Evolutionary conservation across 2,888 invertebrate genomes (phyloP).

Genomic region (Xylota segnis): DNA sequence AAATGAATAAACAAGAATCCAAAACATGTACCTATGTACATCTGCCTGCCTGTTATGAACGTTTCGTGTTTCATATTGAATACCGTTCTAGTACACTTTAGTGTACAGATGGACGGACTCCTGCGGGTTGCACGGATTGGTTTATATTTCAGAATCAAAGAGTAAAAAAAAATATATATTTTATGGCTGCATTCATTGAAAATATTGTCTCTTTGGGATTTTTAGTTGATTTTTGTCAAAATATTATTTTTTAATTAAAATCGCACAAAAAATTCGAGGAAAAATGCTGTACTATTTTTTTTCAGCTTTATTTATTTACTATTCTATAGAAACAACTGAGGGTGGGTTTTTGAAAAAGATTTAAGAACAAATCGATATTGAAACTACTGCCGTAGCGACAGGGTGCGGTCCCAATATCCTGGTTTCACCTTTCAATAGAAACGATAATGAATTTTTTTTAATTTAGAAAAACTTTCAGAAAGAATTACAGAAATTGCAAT

Average conservation of each 20-base stretch:
- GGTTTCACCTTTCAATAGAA: no score
- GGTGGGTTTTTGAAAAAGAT: not conserved
- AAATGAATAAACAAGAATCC: slow-evolving; percentile 18
- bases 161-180: not conserved
- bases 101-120: slow-evolving; percentile 35
- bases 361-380: not conserved
- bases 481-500: no score
- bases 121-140: slow-evolving; percentile 39
- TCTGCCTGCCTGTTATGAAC: slow-evolving; percentile 55
- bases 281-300: not conserved
- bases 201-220: slow-evolving; percentile 24
- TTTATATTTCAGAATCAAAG: slow-evolving; percentile 35
- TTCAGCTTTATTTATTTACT: not conserved
- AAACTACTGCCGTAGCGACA: not conserved
- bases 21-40: slow-evolving; percentile 49
- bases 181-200: not conserved
- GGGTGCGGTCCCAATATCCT: not conserved
- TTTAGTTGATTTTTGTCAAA: slow-evolving; percentile 24
- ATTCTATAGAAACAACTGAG: not conserved
- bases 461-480: no score
- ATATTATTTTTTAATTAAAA: slow-evolving; percentile 48
- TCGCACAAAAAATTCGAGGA: not conserved
- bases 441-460: no score
- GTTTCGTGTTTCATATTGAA: slow-evolving; percentile 48
- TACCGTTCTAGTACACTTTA: slow-evolving; percentile 18